Conservation (phyloP, 2,888 invertebrate species). For the Protodeltote pygarga region DNA sequence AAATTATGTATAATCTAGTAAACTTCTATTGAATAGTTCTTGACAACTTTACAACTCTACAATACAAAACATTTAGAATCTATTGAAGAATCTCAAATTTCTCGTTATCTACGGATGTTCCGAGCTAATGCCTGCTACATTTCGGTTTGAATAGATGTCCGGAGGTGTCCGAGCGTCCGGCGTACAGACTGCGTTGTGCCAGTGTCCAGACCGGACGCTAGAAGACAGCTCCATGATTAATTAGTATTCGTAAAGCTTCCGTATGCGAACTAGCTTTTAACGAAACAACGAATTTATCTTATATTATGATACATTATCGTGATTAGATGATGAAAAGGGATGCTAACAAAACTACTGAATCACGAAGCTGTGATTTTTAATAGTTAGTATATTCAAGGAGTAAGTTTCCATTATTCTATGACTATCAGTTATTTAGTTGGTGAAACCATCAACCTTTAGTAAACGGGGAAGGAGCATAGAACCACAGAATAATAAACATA, state of each 20-base stretch:
- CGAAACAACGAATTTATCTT: conserved; percentile 26
- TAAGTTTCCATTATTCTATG: too few species aligned
- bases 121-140: conserved; percentile 33
- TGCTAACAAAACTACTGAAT: conserved; percentile 14
- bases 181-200: conserved; percentile 31
- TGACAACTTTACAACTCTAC: too few species aligned
- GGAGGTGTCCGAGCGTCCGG: conserved; percentile 36
- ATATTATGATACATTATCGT: not conserved
- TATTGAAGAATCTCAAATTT: conserved; percentile 12
- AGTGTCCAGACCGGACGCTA: conserved; percentile 38
- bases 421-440: too few species aligned
- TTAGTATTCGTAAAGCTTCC: conserved; percentile 48
- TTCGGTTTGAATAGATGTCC: conserved; percentile 40
- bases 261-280: conserved; percentile 22
- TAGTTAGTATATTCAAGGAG: too few species aligned
- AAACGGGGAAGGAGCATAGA: too few species aligned
- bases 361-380: conserved; percentile 6
- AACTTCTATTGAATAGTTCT: too few species aligned
- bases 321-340: conserved; percentile 6
- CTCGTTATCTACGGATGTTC: conserved; percentile 23
- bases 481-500: too few species aligned
- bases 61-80: conserved; percentile 4
- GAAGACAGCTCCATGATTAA: conserved; percentile 47
- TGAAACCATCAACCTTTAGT: too few species aligned
- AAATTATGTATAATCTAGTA: too few species aligned